Conservation (phyloP, 2,888 invertebrate genomes). For the Euplagia quadripunctaria region DNA sequence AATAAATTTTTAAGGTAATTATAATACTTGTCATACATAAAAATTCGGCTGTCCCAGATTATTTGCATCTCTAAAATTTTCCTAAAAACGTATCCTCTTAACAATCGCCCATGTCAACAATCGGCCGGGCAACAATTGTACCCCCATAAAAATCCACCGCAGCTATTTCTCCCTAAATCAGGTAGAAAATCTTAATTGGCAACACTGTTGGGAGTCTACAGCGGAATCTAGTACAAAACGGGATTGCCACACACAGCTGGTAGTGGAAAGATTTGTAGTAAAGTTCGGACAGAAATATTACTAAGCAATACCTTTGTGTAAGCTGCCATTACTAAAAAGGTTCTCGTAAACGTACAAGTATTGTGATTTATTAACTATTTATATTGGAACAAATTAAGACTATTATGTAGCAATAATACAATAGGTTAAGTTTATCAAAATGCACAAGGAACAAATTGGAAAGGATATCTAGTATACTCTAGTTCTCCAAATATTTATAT, state of each 20-base stretch:
- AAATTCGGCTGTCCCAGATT: too few relatives aligned
- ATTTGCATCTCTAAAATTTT: too few relatives aligned
- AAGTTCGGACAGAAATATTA: neutral
- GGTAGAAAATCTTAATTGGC: neutral
- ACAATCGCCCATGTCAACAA: too few relatives aligned
- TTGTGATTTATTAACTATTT: constrained; percentile 10
- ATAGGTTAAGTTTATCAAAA: constrained; percentile 37
- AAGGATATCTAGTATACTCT: too few relatives aligned
- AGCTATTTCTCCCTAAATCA: too few relatives aligned
- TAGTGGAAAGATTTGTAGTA: neutral
- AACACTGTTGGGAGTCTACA: neutral
- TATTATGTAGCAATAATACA: constrained; percentile 49
- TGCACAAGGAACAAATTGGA: constrained; percentile 27
- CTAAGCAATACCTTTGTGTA: neutral
- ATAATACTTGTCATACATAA: too few relatives aligned
- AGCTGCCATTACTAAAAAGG: neutral
- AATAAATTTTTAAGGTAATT: too few relatives aligned
- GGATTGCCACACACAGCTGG: neutral
- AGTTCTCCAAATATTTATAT: neutral
- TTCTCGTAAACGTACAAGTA: neutral
- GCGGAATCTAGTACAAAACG: neutral
- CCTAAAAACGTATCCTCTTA: too few relatives aligned
- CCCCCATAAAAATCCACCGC: too few relatives aligned
- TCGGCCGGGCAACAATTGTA: too few relatives aligned
- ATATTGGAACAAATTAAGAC: constrained; percentile 51